phyloP scores from a whole-genome alignment of 2,113 vertebrate genomes.

The Puffinus mauretanicus region DNA sequence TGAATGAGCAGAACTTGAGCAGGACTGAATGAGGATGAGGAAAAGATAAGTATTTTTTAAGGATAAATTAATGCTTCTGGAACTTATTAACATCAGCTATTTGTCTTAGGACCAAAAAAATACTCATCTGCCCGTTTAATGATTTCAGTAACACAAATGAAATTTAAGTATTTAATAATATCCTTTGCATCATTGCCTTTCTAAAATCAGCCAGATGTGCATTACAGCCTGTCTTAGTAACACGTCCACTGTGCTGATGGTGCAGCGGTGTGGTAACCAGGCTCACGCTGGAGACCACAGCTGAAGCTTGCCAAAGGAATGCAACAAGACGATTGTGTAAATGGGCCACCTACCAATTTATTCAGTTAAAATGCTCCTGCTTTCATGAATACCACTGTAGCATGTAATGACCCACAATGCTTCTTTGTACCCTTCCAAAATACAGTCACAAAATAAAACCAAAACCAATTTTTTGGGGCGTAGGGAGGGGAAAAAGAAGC shows the following conservation, averaged over 20 bases:
- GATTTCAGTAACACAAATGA: background rate
- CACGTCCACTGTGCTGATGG: background rate
- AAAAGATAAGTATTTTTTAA: background rate
- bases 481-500: background rate
- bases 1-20: background rate
- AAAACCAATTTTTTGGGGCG: accelerated
- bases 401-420: background rate
- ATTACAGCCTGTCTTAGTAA: background rate
- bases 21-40: background rate
- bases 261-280: background rate
- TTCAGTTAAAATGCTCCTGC: background rate
- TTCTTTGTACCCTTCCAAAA: background rate
- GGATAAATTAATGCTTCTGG: background rate
- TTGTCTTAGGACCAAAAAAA: background rate
- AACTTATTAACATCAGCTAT: background rate
- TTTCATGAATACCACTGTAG: background rate
- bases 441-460: background rate
- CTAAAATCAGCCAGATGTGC: background rate
- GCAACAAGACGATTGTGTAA: background rate
- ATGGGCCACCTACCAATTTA: background rate
- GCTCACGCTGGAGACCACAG: accelerated
- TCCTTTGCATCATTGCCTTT: background rate
- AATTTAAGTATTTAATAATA: background rate
- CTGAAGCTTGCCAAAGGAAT: background rate
- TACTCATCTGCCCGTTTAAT: background rate